Evolutionary conservation across 2,113 vertebrate genomes (phyloP), one percentile per base, ranked within the genome.

Genomic region (Ranitomeya imitator): DNA sequence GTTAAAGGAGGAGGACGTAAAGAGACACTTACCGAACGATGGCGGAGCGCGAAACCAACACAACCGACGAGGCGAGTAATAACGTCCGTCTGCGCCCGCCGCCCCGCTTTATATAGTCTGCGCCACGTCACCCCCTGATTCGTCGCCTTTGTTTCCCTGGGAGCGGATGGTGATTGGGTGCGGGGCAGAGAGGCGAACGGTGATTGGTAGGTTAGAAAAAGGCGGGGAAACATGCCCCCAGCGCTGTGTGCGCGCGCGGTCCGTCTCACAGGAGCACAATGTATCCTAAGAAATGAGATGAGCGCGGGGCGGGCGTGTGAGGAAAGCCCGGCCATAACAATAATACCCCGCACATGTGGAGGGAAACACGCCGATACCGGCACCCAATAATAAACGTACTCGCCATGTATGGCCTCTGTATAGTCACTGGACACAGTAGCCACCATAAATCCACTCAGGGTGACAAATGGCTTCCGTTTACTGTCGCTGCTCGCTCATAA

Each of bases 1-100:
- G 12, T 3, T 1, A 26, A 6, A 37, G n/a, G 54, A 4, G 4
- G 10, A 55, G 19, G 3, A 18, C 37, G 21, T 63, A 18, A 55
- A 0, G 23, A 16, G 13, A 5, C 45, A 87, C 86, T 82, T 82
- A 87, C 86, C 86, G 86, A 74, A 55, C 52, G 6, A 1, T 74
- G 65, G 26, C 79, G 31, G 23, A 12, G 19, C 31, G 7, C 78
- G 26, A 3, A 4, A 0, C 16, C 6, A 45, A 51, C 73, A 76
- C 73, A 52, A 76, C 73, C 73, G 73, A 84, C 37, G 45, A 78
- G 45, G 71, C 54, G 81, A 88, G 54, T 5, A 54, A 65, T 78
- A 88, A 84, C 81, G 81, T 78, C 31, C 12, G 37, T 12, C 31
- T 12, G 45, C 15, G 80, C 87, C 86, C 87, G 87, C 87, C 87